phyloP scores from a whole-genome alignment of 2,888 invertebrate genomes.

The Hedya salicella region DNA sequence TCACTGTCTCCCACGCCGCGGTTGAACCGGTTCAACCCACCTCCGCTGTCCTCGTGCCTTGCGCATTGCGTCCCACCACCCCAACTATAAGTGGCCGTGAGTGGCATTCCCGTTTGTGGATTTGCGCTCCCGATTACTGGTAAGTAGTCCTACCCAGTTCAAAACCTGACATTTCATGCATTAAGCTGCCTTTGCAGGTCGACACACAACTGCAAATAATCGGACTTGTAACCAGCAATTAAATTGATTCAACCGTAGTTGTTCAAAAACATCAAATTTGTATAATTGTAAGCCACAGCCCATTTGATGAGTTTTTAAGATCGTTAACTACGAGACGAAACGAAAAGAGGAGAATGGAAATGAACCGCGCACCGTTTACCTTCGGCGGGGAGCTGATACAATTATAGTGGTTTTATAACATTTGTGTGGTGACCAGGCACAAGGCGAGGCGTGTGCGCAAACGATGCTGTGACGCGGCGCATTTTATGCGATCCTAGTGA shows the following conservation, averaged over 20 bases:
- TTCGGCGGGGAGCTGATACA: background rate
- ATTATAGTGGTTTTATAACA: constrained; percentile 22
- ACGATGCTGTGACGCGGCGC: constrained; percentile 17
- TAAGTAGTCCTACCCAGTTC: too few species aligned
- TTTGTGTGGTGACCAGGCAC: constrained; percentile 20
- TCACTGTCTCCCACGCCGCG: too few species aligned
- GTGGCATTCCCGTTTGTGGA: too few species aligned
- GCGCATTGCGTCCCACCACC: too few species aligned
- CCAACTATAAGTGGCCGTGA: too few species aligned
- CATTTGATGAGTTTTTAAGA: too few species aligned
- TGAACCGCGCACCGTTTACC: background rate
- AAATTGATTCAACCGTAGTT: background rate
- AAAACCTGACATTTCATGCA: too few species aligned
- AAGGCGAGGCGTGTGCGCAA: constrained; percentile 12
- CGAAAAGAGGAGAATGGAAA: constrained; percentile 13
- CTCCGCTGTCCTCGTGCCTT: too few species aligned
- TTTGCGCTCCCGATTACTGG: too few species aligned
- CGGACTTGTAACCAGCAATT: constrained; percentile 1
- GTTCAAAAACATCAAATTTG: background rate
- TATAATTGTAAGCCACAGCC: background rate
- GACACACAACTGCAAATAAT: too few species aligned
- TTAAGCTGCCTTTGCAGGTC: too few species aligned
- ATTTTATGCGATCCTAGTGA: constrained; percentile 28
- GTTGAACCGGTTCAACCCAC: too few species aligned
- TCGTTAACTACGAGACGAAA: constrained; percentile 7